Percentiles rank a stretch among this genome's conserved stretches.
These are phyloP conservation scores for Caenorhabditis sp. DNA, from an alignment of 2,888 invertebrate species.

Conservation along the genomic window DNA sequence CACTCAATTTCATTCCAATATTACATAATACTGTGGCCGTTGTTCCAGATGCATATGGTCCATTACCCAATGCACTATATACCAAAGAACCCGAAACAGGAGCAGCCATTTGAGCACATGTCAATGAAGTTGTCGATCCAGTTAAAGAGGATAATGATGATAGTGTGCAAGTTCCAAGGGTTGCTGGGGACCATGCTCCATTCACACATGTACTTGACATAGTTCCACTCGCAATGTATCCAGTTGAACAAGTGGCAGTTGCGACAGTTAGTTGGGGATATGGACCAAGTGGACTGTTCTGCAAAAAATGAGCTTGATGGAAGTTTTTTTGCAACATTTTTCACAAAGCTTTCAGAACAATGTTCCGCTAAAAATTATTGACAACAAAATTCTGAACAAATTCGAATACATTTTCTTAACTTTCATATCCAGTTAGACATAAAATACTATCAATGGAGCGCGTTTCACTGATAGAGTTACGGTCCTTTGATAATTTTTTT, in stretches of 20 bases:
- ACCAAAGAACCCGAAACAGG: slow-evolving; percentile 22
- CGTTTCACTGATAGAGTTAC: too few species aligned
- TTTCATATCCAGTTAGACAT: too few species aligned
- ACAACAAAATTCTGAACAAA: too few species aligned
- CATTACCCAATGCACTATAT: slow-evolving; percentile 23
- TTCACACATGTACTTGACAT: slow-evolving; percentile 30
- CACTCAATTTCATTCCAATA: slow-evolving; percentile 45
- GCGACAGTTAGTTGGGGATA: slow-evolving; percentile 40
- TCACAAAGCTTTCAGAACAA: too few species aligned
- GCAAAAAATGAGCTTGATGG: too few species aligned
- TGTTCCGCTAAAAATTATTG: too few species aligned
- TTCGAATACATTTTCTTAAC: too few species aligned
- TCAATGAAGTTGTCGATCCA: background rate
- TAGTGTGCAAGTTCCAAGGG: slow-evolving; percentile 38
- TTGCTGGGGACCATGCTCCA: slow-evolving; percentile 38
- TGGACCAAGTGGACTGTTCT: slow-evolving; percentile 46
- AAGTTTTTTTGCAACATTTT: too few species aligned
- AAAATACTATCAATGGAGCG: too few species aligned
- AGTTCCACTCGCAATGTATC: slow-evolving; percentile 25
- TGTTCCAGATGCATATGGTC: slow-evolving; percentile 51
- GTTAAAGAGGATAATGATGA: background rate
- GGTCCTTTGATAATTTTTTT: too few species aligned
- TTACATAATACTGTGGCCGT: slow-evolving; percentile 54
- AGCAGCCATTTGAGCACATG: slow-evolving; percentile 22
- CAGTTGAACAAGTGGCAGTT: slow-evolving; percentile 39